Evolutionary conservation across 2,797 vertebrate genomes (phyloP).

Genomic region (Dicrostonyx torquatus): DNA sequence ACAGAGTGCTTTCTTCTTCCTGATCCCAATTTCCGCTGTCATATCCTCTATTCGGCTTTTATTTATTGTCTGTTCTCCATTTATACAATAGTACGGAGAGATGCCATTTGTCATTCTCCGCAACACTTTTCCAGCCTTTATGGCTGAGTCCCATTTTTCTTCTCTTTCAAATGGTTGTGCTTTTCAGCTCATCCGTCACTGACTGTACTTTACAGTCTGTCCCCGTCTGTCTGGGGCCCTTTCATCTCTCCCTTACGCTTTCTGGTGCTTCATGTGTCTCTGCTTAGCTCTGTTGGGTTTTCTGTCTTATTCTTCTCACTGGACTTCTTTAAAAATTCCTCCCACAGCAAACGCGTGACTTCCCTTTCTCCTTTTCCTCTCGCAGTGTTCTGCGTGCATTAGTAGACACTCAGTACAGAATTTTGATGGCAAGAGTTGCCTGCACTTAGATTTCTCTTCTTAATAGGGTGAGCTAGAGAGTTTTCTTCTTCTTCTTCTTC

Average conservation of each 20-base stretch:
- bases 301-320: conserved; percentile 28
- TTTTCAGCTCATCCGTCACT: too few relatives aligned
- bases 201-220: background rate
- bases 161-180: background rate
- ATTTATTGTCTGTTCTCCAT: conserved; percentile 35
- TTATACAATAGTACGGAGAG: background rate
- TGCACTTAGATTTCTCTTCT: conserved; percentile 57
- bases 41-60: conserved; percentile 11
- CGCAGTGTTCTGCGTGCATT: conserved; percentile 28
- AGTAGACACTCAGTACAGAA: conserved; percentile 21
- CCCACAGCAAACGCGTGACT: background rate
- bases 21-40: background rate
- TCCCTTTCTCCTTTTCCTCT: background rate
- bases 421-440: conserved; percentile 51
- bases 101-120: conserved; percentile 40
- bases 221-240: background rate
- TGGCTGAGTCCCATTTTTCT: background rate
- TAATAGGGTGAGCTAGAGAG: conserved; percentile 58
- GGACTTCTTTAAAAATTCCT: background rate
- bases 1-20: background rate
- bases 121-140: conserved; percentile 31
- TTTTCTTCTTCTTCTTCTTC: background rate
- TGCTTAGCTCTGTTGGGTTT: background rate
- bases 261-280: background rate
- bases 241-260: background rate